Evolutionary conservation across 2,113 vertebrate species (phyloP), one percentile per base, ranked within the genome.

Genomic region (Protobothrops flavoviridis): DNA sequence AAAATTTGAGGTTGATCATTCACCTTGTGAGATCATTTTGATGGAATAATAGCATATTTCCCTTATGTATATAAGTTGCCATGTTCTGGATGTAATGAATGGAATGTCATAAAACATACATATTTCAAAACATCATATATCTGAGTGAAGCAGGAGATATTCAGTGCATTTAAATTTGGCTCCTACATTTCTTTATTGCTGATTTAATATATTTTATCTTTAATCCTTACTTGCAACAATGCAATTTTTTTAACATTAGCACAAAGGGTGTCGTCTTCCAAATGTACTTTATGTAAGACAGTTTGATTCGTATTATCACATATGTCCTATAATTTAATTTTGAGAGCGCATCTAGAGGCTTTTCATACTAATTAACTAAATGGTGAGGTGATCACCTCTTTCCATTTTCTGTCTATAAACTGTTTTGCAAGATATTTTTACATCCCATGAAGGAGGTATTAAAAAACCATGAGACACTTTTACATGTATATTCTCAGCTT

Each of bases 21-120:
- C 89, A 85, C 85, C 90, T 91, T 89, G 74, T 89, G 87, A 89
- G 87, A 85, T 85, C 69, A 89, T 91, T 29, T 89, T 61, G 29
- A 59, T 69, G n/a, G 86, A 92, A 59, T 64, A 12, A 29, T 20
- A 15, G 20, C 69, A 85, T 11, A 85, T 45, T 93, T 15, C 12
- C 85, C 69, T 87, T 53, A 81, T 74, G 50, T 12, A 45, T 45
- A n/a, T n/a, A 53, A 81, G 33, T 17, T 89, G 13, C 50, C 69
- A 87, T 89, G 74, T 88, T 89, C 48, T 43, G 9, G 26, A 57
- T 55, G 21, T 39, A 89, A 89, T 55, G 87, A 88, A 81, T 92
- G 33, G 64, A 74, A 64, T 89, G 92, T 45, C 52, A 74, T 43
- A 89, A 92, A 74, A 11, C 61, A 81, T 74, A 69, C 56, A 45